phyloP scores from a whole-genome alignment of 1,140 invertebrate genomes.

The Diorhabda elongata region DNA sequence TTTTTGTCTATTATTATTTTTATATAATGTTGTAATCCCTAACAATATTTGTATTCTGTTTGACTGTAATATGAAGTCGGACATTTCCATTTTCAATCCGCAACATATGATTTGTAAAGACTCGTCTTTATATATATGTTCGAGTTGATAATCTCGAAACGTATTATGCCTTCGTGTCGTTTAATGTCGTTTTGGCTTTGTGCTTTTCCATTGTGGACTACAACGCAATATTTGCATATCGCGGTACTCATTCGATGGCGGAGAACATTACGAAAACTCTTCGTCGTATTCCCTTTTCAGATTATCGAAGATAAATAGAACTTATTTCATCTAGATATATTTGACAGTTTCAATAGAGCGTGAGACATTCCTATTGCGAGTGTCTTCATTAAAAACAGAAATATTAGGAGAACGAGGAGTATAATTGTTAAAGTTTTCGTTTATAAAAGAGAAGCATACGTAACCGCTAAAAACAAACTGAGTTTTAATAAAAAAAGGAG shows the following conservation, averaged over 20 bases:
- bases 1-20: no score
- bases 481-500: no score
- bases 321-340: not conserved
- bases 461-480: no score
- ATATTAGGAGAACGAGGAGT: no score
- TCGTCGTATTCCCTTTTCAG: not conserved
- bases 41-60: no score
- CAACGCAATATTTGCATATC: constrained; percentile 17
- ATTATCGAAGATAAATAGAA: constrained; percentile 13
- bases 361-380: not conserved
- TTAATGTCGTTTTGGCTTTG: constrained; percentile 20
- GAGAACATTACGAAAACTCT: constrained; percentile 10
- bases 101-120: constrained; percentile 19
- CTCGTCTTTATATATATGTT: constrained; percentile 17
- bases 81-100: constrained; percentile 15
- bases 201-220: constrained; percentile 17
- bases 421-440: no score
- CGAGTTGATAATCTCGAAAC: constrained; percentile 15
- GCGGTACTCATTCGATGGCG: not conserved
- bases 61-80: not conserved
- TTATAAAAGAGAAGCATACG: no score
- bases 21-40: no score
- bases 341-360: not conserved
- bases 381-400: no score
- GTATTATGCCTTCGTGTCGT: constrained; percentile 19